Conservation (phyloP, 2,888 invertebrate genomes). For the Muschampia plurimacula region DNA sequence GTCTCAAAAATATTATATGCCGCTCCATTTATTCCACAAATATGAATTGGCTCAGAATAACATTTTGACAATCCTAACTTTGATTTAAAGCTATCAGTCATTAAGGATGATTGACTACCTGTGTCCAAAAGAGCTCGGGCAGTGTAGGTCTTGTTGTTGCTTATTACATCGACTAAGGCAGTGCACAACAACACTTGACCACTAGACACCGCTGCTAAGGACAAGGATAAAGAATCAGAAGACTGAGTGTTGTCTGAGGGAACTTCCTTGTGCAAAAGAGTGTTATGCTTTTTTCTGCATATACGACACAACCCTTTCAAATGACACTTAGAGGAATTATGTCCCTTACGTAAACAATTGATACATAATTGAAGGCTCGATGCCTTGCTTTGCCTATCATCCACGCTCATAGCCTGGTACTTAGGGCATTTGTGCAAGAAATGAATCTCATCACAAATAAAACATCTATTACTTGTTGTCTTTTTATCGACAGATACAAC, state of each 20-base stretch:
- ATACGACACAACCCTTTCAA: conserved; percentile 14
- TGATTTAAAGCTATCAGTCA: conserved; percentile 13
- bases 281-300: conserved; percentile 21
- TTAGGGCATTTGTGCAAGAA: conserved; percentile 10
- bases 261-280: conserved; percentile 17
- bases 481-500: background rate
- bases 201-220: conserved; percentile 13
- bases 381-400: conserved; percentile 15
- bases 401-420: conserved; percentile 11
- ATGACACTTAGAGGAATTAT: conserved; percentile 12
- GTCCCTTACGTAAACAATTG: conserved; percentile 16
- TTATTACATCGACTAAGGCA: conserved; percentile 3
- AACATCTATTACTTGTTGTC: conserved; percentile 1
- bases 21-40: conserved; percentile 18
- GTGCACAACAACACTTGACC: conserved; percentile 23
- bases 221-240: conserved; percentile 14
- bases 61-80: conserved; percentile 12
- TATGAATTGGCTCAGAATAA: conserved; percentile 8
- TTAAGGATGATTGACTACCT: conserved; percentile 20
- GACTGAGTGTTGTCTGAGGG: background rate
- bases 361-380: conserved; percentile 15
- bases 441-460: conserved; percentile 16
- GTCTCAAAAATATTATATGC: background rate
- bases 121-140: conserved; percentile 4
- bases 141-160: conserved; percentile 18